phyloP scores from a whole-genome alignment of 1,140 invertebrate genomes.

The Anastrepha ludens region DNA sequence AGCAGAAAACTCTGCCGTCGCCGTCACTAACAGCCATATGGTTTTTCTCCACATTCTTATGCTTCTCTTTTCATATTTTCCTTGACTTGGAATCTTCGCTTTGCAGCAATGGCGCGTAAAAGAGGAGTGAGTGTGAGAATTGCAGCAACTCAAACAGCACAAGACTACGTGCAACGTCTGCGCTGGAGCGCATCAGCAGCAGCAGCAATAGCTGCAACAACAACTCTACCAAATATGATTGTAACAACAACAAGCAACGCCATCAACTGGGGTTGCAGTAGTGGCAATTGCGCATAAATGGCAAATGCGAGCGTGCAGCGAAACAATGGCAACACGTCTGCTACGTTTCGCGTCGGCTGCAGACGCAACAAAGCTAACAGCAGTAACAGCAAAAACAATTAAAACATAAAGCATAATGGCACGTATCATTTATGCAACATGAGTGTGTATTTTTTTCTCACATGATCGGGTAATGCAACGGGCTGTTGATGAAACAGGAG shows the following conservation, averaged over 20 bases:
- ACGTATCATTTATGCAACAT: not conserved
- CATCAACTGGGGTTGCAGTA: not conserved
- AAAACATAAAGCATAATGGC: not conserved
- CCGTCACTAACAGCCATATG: not conserved
- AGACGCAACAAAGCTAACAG: not conserved
- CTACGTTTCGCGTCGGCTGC: not conserved
- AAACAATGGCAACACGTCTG: not conserved
- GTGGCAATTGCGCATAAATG: not conserved
- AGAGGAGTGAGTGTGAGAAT: conserved; percentile 49
- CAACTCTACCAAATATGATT: too few relatives aligned
- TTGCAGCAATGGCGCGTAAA: conserved; percentile 41
- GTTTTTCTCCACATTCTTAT: not conserved
- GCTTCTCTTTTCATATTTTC: conserved; percentile 19
- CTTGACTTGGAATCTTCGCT: not conserved
- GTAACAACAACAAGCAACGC: too few relatives aligned
- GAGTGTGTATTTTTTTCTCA: not conserved
- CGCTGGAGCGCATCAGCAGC: conserved; percentile 1
- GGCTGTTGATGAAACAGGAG: too few relatives aligned
- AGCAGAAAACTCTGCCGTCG: not conserved
- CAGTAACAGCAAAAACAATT: not conserved
- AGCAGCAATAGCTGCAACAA: not conserved
- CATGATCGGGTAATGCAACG: too few relatives aligned
- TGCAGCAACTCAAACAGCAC: conserved; percentile 9
- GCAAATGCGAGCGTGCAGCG: not conserved
- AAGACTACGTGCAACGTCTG: not conserved